These are phyloP conservation scores for Drosophila repletoides DNA, from an alignment of 1,140 invertebrate genomes.

Conservation along the genomic window DNA sequence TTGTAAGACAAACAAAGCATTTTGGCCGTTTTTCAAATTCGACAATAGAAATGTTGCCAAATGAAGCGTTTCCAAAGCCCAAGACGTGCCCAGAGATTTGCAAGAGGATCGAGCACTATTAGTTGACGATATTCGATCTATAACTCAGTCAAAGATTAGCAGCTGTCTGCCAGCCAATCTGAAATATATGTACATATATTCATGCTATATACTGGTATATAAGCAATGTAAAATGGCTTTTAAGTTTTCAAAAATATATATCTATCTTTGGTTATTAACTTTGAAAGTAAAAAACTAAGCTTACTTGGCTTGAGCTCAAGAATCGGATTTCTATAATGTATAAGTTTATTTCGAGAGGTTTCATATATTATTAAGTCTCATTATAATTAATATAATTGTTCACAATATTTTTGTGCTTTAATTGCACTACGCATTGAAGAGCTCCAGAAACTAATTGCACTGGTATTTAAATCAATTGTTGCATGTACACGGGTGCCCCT, in stretches of 20 bases:
- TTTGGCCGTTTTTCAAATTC: slow-evolving; percentile 50
- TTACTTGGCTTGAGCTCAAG: too few species aligned
- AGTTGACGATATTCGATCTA: slow-evolving; percentile 3
- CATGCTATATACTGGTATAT: not conserved
- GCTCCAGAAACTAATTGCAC: not conserved
- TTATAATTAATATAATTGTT: too few species aligned
- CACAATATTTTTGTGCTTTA: too few species aligned
- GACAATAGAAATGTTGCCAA: slow-evolving; percentile 53
- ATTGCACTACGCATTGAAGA: too few species aligned
- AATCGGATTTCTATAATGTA: too few species aligned
- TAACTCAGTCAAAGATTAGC: slow-evolving; percentile 14
- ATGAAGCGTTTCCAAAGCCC: slow-evolving; percentile 59
- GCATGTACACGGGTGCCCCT: too few species aligned
- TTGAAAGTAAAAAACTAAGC: too few species aligned
- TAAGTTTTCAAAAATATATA: too few species aligned
- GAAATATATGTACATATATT: not conserved
- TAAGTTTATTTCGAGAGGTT: too few species aligned
- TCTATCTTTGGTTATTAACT: too few species aligned
- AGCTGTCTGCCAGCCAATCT: not conserved
- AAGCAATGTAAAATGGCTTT: too few species aligned
- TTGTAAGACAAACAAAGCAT: slow-evolving; percentile 64
- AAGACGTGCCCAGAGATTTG: slow-evolving; percentile 25
- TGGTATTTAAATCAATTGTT: not conserved
- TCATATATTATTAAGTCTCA: too few species aligned
- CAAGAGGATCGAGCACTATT: not conserved